Evolutionary conservation across 2,797 vertebrate genomes (phyloP).

Genomic region (Sebastes itinus): DNA sequence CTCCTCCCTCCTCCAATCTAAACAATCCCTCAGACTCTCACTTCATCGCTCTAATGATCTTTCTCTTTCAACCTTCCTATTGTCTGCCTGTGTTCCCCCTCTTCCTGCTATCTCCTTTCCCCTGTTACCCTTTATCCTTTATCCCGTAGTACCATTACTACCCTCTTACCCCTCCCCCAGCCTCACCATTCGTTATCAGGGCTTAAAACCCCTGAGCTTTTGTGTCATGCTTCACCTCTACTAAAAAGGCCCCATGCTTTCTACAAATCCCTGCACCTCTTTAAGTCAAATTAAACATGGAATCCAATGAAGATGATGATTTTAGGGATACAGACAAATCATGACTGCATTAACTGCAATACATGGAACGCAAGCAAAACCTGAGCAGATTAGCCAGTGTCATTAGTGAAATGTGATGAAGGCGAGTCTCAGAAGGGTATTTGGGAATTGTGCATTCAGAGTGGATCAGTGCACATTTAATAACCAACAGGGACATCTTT

Average conservation of each 20-base stretch:
- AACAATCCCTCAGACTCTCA: conserved; percentile 29
- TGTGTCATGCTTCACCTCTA: conserved; percentile 5
- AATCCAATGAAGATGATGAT: background rate
- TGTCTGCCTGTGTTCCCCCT: conserved; percentile 11
- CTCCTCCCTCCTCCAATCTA: background rate
- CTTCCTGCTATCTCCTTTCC: conserved; percentile 29
- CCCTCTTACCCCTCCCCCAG: conserved; percentile 8
- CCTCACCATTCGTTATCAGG: conserved; percentile 12
- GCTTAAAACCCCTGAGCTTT: conserved; percentile 8
- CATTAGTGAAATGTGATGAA: background rate
- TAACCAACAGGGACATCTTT: background rate
- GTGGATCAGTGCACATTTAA: background rate
- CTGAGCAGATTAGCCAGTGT: background rate
- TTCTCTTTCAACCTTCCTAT: conserved; percentile 7
- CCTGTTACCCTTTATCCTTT: conserved; percentile 26
- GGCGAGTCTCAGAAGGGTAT: background rate
- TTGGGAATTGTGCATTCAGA: background rate
- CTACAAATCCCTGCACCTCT: background rate
- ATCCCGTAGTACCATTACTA: conserved; percentile 24
- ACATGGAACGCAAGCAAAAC: background rate
- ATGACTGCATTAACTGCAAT: background rate
- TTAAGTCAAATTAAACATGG: background rate
- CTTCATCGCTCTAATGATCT: conserved; percentile 31
- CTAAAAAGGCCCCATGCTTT: background rate
- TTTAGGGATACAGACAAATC: background rate